Conservation (phyloP, 2,888 invertebrate genomes). For the Euzophera pinguis region DNA sequence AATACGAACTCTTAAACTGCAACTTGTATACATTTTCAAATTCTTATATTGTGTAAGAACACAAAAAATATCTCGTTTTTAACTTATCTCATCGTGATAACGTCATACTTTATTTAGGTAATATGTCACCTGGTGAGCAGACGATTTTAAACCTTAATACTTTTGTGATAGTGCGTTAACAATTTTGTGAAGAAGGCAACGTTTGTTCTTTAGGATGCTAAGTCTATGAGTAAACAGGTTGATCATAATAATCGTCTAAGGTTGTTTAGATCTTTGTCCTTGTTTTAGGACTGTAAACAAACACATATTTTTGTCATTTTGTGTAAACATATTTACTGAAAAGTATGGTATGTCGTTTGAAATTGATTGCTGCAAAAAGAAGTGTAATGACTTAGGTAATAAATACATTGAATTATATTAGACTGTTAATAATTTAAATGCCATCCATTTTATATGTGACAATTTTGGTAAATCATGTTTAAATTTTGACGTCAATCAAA, state of each 20-base stretch:
- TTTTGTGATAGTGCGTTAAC: background rate
- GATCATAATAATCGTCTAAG: slow-evolving; percentile 8
- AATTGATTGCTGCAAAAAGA: too few relatives aligned
- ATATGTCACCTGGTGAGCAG: background rate
- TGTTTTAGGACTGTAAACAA: background rate
- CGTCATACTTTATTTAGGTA: slow-evolving; percentile 15
- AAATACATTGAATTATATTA: too few relatives aligned
- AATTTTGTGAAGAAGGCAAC: background rate
- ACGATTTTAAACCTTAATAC: slow-evolving; percentile 1
- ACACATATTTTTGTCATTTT: background rate
- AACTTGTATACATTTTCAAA: slow-evolving; percentile 3
- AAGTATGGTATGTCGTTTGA: background rate
- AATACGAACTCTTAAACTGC: too few relatives aligned
- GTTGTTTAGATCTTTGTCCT: background rate
- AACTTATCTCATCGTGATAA: slow-evolving; percentile 16
- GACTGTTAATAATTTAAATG: too few relatives aligned
- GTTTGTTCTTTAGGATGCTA: slow-evolving; percentile 11
- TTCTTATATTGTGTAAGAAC: slow-evolving; percentile 9
- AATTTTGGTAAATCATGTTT: too few relatives aligned
- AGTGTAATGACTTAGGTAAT: too few relatives aligned
- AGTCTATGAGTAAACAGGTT: slow-evolving; percentile 16
- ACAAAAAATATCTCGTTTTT: slow-evolving; percentile 15
- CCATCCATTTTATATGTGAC: too few relatives aligned
- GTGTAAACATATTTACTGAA: too few relatives aligned
- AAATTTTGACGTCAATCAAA: too few relatives aligned